phyloP scores from a whole-genome alignment of 2,888 invertebrate genomes.

The Aphidius colemani region DNA sequence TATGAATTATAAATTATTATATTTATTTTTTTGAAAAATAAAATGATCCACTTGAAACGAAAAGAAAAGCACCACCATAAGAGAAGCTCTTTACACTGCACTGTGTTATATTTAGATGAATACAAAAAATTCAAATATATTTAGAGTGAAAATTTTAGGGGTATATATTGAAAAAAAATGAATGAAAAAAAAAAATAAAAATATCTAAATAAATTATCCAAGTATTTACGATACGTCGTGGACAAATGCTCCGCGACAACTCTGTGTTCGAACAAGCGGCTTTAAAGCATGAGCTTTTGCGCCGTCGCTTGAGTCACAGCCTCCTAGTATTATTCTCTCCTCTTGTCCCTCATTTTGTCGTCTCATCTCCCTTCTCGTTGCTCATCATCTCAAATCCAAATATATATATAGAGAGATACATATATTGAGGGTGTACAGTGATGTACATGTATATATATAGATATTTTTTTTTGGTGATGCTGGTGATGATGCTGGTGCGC shows the following conservation, averaged over 20 bases:
- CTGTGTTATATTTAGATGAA: too few relatives aligned
- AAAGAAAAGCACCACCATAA: too few relatives aligned
- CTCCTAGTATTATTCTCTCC: background rate
- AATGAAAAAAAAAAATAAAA: background rate
- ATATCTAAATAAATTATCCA: background rate
- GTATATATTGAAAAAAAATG: background rate
- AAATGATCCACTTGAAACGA: background rate
- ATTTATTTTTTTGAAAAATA: background rate
- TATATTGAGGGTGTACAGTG: too few relatives aligned
- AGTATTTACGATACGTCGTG: slow-evolving; percentile 20
- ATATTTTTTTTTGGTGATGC: slow-evolving; percentile 11
- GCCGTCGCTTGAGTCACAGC: slow-evolving; percentile 26
- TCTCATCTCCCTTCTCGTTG: slow-evolving; percentile 11
- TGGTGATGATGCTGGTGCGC: slow-evolving; percentile 9
- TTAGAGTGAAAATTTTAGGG: background rate
- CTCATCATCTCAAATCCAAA: background rate
- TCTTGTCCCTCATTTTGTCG: background rate
- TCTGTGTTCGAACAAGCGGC: slow-evolving; percentile 32
- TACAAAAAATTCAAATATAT: too few relatives aligned
- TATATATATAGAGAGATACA: background rate
- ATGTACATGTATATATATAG: background rate
- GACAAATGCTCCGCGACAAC: slow-evolving; percentile 36
- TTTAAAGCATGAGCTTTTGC: slow-evolving; percentile 23
- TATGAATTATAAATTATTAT: background rate
- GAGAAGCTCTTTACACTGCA: too few relatives aligned